phyloP scores from a whole-genome alignment of 2,797 vertebrate genomes.

The Parambassis ranga region DNA sequence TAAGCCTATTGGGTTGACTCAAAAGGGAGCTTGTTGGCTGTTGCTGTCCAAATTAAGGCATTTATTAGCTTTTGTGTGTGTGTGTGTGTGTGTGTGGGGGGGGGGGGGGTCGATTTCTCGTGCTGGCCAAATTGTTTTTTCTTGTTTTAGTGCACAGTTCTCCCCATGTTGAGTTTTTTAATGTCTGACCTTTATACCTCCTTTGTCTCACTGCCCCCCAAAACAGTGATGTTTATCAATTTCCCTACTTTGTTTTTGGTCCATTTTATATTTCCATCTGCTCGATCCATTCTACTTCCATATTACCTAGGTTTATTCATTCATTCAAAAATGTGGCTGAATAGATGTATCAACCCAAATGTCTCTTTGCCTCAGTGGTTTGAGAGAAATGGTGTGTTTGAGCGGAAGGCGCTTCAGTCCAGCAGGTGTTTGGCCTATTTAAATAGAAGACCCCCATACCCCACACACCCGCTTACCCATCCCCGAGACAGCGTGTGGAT shows the following conservation, averaged over 20 bases:
- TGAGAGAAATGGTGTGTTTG: slow-evolving; percentile 74
- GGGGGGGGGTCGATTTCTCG: slow-evolving; percentile 59
- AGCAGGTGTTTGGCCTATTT: slow-evolving; percentile 88
- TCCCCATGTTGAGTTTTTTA: slow-evolving; percentile 21
- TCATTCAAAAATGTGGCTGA: slow-evolving; percentile 71
- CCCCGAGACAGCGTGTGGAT: slow-evolving; percentile 83
- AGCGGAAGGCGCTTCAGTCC: slow-evolving; percentile 79
- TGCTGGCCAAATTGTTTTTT: slow-evolving; percentile 44
- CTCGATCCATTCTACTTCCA: slow-evolving; percentile 24
- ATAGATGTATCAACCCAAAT: slow-evolving; percentile 76
- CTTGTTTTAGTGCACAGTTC: slow-evolving; percentile 31
- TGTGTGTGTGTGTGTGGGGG: slow-evolving; percentile 44
- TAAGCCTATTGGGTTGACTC: slow-evolving; percentile 75
- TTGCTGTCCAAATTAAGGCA: slow-evolving; percentile 73
- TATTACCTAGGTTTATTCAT: slow-evolving; percentile 56
- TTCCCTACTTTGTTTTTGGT: slow-evolving; percentile 16
- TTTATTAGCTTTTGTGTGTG: slow-evolving; percentile 69
- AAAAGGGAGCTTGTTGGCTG: slow-evolving; percentile 70
- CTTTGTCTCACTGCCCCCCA: neutral
- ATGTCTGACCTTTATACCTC: neutral
- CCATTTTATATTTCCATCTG: slow-evolving; percentile 25
- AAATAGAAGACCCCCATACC: slow-evolving; percentile 70
- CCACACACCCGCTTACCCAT: slow-evolving; percentile 59
- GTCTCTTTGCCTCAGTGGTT: slow-evolving; percentile 73
- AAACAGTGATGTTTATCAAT: slow-evolving; percentile 22